Percentiles rank a stretch among this genome's conserved stretches.
Evolutionary conservation across 2,797 vertebrate genomes (phyloP).

Genomic region (Prionace glauca): DNA sequence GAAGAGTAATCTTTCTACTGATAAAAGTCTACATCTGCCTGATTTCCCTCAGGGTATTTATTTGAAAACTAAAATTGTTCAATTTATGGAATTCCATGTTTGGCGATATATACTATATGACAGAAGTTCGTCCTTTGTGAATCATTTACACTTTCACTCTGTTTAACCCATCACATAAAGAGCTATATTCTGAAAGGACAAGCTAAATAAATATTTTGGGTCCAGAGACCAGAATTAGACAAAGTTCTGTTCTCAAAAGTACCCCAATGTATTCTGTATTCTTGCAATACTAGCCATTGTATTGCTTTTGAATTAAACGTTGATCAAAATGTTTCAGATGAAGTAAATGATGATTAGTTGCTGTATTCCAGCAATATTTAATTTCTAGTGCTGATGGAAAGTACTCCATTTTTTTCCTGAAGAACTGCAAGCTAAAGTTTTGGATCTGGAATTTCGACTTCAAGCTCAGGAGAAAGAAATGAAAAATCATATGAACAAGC

Average conservation of each 20-base stretch:
- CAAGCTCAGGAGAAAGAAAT: constrained; percentile 73
- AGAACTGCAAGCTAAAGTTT: constrained; percentile 67
- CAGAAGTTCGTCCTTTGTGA: background rate
- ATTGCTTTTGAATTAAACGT: background rate
- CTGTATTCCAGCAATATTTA: background rate
- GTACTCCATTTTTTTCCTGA: constrained; percentile 40
- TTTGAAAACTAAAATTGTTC: background rate
- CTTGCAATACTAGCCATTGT: background rate
- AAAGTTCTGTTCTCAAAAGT: background rate
- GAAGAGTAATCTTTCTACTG: background rate
- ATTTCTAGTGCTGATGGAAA: background rate
- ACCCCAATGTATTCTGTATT: background rate
- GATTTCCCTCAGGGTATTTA: background rate
- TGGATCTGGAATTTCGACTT: constrained; percentile 60
- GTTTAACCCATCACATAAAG: background rate
- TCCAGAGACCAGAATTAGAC: background rate
- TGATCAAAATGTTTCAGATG: background rate
- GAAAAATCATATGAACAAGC: constrained; percentile 59
- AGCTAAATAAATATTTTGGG: background rate
- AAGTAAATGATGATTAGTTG: background rate
- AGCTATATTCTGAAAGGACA: background rate
- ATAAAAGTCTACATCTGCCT: background rate
- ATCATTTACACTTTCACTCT: background rate
- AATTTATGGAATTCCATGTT: background rate
- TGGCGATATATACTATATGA: background rate